These are phyloP conservation scores for Pachyseris speciosa DNA, from an alignment of 64 coral and sea anemone genomes.

Conservation along the genomic window DNA sequence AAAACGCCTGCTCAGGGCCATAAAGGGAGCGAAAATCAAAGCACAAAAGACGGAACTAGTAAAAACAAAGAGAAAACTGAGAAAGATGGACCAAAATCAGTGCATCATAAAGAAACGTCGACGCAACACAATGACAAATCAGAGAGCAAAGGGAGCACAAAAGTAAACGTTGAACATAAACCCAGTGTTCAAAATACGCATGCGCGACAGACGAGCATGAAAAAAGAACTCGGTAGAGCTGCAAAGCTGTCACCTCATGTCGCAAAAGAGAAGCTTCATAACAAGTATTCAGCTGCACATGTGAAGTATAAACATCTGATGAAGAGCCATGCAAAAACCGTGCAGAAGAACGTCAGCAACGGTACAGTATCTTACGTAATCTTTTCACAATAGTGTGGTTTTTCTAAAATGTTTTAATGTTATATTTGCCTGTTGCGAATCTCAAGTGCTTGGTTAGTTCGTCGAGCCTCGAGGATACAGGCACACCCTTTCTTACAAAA, in stretches of 20 bases:
- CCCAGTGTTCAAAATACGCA: background rate
- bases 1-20: background rate
- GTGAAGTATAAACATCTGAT: background rate
- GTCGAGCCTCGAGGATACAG: no score
- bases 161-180: background rate
- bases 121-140: background rate
- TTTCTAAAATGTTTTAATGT: background rate
- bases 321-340: background rate
- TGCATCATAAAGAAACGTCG: background rate
- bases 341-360: background rate
- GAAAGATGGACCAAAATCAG: background rate
- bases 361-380: background rate
- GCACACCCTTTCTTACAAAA: no score
- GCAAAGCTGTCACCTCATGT: background rate
- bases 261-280: background rate
- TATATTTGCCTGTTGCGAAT: no score
- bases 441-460: no score
- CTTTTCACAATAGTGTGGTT: background rate
- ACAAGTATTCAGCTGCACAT: background rate
- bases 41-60: background rate
- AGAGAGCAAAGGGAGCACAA: background rate
- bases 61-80: background rate
- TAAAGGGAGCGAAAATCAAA: background rate
- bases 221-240: background rate
- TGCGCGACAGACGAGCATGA: background rate